Evolutionary conservation across 2,113 vertebrate genomes (phyloP).

Genomic region (Struthidea cinerea): DNA sequence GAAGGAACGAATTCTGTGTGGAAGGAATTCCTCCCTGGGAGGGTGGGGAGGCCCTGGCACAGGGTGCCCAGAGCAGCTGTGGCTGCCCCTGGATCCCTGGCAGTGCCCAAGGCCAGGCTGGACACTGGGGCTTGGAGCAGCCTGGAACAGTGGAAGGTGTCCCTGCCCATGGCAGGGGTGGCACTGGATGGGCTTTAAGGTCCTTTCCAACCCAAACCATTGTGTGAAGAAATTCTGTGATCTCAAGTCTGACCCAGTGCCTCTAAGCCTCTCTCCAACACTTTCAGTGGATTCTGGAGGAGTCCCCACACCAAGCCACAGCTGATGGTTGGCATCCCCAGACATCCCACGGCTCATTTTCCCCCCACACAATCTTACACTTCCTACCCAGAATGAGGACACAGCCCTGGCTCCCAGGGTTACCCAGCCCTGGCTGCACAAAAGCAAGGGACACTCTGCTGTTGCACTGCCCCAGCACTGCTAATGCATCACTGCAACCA

Average conservation of each 20-base stretch:
- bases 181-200: fast-evolving
- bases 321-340: not conserved
- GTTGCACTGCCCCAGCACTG: not conserved
- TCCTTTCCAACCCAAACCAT: not conserved
- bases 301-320: not conserved
- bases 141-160: not conserved
- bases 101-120: not conserved
- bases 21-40: fast-evolving
- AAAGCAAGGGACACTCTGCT: not conserved
- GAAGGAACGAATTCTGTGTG: not conserved
- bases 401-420: not conserved
- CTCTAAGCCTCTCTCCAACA: not conserved
- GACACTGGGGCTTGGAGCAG: not conserved
- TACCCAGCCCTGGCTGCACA: not conserved
- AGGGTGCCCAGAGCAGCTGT: not conserved
- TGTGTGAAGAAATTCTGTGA: not conserved
- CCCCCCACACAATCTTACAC: not conserved
- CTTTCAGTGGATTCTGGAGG: not conserved
- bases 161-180: not conserved
- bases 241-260: not conserved
- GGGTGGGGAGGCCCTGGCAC: not conserved
- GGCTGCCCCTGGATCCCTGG: not conserved
- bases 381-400: not conserved
- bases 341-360: not conserved
- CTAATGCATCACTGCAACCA: not conserved